These are phyloP conservation scores for Bucorvus abyssinicus DNA, from an alignment of 2,797 vertebrate genomes.

Conservation along the genomic window DNA sequence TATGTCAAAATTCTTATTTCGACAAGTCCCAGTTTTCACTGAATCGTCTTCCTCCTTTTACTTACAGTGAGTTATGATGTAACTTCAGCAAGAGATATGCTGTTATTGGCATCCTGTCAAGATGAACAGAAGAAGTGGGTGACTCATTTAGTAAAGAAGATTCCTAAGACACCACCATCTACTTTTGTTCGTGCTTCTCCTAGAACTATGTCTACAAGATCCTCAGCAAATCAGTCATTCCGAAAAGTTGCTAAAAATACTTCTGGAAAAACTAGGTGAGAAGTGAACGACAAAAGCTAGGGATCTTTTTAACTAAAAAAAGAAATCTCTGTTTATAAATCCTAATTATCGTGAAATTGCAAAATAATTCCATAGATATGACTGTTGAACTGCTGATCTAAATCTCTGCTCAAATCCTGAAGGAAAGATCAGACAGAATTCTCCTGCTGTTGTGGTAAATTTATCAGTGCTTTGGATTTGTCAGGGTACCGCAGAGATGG, in stretches of 20 bases:
- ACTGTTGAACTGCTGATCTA: neutral
- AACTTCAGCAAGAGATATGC: slow-evolving; percentile 96
- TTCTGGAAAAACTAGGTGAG: slow-evolving; percentile 94
- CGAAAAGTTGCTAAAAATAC: slow-evolving; percentile 93
- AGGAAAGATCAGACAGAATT: neutral
- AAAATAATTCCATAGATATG: neutral
- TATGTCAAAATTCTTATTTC: neutral
- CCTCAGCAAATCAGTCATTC: slow-evolving; percentile 95
- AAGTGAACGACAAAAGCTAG: neutral
- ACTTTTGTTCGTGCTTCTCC: slow-evolving; percentile 93
- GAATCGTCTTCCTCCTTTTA: neutral
- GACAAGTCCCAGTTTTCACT: neutral
- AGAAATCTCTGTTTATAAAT: neutral
- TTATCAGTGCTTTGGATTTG: neutral
- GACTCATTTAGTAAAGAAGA: slow-evolving; percentile 97
- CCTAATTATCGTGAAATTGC: neutral
- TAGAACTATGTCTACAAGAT: slow-evolving; percentile 91
- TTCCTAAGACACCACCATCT: slow-evolving; percentile 94
- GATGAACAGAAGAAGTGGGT: slow-evolving; percentile 99
- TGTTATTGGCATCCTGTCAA: slow-evolving; percentile 92
- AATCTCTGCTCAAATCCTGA: neutral
- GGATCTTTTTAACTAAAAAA: neutral
- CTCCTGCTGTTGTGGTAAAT: neutral
- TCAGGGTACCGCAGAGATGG: neutral
- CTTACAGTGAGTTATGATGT: slow-evolving; percentile 94